These are phyloP conservation scores for Drosophila setosimentum DNA, from an alignment of 2,888 invertebrate species.

Conservation along the genomic window DNA sequence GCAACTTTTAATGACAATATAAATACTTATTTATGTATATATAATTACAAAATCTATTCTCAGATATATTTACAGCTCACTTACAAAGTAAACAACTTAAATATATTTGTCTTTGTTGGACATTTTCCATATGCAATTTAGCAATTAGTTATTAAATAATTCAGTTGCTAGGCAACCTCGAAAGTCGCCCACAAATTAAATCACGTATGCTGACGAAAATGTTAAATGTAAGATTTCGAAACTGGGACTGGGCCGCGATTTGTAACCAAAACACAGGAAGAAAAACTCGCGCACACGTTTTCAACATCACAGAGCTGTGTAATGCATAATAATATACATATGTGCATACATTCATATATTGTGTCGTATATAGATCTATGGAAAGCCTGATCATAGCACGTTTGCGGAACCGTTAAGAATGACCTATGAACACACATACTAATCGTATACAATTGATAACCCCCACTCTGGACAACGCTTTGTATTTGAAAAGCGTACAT, in stretches of 20 bases:
- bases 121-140: neutral
- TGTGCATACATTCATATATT: neutral
- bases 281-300: slow-evolving; percentile 61
- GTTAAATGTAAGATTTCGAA: slow-evolving; percentile 46
- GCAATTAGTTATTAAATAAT: slow-evolving; percentile 3
- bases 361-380: slow-evolving; percentile 25
- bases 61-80: neutral
- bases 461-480: slow-evolving; percentile 39
- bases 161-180: slow-evolving; percentile 9
- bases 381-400: slow-evolving; percentile 57
- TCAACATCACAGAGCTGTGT: slow-evolving; percentile 51
- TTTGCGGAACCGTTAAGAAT: slow-evolving; percentile 70
- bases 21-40: neutral
- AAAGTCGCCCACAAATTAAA: slow-evolving; percentile 38
- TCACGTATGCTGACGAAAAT: slow-evolving; percentile 56
- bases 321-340: slow-evolving; percentile 64
- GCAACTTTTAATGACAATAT: neutral
- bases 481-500: slow-evolving; percentile 26
- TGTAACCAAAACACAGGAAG: slow-evolving; percentile 69
- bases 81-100: neutral
- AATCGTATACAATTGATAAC: slow-evolving; percentile 2
- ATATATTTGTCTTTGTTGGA: neutral
- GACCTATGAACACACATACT: slow-evolving; percentile 24
- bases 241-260: slow-evolving; percentile 71
- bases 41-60: neutral